A percentile compares a stretch with the other conserved stretches of the same genome.
phyloP scores from a whole-genome alignment of 1,140 invertebrate species.

The Eriocheir sinensis region DNA sequence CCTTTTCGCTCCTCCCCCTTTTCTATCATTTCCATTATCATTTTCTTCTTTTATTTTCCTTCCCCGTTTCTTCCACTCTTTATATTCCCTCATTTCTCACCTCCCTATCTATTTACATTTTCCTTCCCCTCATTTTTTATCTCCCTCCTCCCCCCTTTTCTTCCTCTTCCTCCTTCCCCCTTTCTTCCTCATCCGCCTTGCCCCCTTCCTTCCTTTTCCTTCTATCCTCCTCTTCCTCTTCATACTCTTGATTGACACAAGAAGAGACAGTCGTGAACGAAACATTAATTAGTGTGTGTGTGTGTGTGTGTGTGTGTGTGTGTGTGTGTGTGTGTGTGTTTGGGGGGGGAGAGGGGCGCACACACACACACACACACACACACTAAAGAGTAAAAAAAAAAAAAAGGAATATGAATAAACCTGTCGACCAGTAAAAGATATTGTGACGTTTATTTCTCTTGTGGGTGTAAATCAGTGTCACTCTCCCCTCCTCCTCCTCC shows the following conservation, averaged over 20 bases:
- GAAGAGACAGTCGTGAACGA: neutral
- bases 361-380: constrained; percentile 18
- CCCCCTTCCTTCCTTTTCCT: neutral
- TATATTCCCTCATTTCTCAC: no score
- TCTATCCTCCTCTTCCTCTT: neutral
- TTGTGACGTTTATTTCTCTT: constrained; percentile 57
- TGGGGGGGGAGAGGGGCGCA: neutral
- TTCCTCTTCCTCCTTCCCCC: neutral
- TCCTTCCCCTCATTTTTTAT: no score
- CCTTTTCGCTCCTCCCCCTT: no score
- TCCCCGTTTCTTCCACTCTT: no score
- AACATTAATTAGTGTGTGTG: neutral
- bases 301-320: constrained; percentile 22
- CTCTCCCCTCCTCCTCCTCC: neutral
- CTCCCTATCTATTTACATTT: no score
- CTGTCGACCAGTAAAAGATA: constrained; percentile 64
- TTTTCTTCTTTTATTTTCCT: no score
- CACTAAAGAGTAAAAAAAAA: neutral
- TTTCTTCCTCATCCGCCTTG: neutral
- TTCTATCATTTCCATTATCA: no score
- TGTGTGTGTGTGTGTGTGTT: constrained; percentile 14
- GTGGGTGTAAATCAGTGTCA: constrained; percentile 58
- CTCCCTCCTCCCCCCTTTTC: neutral
- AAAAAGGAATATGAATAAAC: constrained; percentile 50
- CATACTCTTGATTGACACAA: neutral